A percentile compares a stretch with the other conserved stretches of the same genome.
These are phyloP conservation scores for Nezara viridula DNA, from an alignment of 2,888 invertebrate species.

Conservation along the genomic window DNA sequence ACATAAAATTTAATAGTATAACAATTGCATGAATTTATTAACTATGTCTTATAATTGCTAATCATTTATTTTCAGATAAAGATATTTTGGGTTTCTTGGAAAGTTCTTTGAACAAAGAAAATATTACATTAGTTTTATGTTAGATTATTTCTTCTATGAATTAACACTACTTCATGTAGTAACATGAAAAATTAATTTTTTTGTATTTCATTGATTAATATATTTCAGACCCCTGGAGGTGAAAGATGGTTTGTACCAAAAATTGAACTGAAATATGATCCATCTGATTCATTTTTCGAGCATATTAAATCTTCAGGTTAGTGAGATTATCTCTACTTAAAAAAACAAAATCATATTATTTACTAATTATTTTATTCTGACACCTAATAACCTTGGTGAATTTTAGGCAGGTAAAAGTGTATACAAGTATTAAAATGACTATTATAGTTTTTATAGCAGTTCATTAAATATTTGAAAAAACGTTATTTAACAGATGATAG, in stretches of 20 bases:
- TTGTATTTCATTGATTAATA: neutral
- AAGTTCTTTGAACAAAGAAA: too few species aligned
- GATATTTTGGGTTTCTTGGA: too few species aligned
- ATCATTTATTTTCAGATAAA: too few species aligned
- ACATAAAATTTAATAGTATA: too few species aligned
- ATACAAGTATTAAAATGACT: neutral
- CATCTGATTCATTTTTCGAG: constrained; percentile 71
- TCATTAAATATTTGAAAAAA: too few species aligned
- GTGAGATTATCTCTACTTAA: constrained; percentile 54
- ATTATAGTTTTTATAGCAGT: neutral
- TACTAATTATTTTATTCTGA: neutral
- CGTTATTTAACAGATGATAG: too few species aligned
- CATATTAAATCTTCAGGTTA: constrained; percentile 71
- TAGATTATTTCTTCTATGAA: neutral
- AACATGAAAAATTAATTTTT: neutral
- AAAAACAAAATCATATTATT: neutral
- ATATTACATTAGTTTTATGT: too few species aligned
- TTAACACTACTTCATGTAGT: neutral
- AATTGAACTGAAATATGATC: constrained; percentile 82
- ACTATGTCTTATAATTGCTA: too few species aligned
- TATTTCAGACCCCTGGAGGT: constrained; percentile 84
- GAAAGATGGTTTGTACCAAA: constrained; percentile 90
- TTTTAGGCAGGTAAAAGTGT: neutral
- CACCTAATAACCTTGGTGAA: neutral
- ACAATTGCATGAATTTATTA: too few species aligned